These are phyloP conservation scores for Aegotheles bennettii DNA, from an alignment of 2,113 vertebrate genomes.

Conservation along the genomic window DNA sequence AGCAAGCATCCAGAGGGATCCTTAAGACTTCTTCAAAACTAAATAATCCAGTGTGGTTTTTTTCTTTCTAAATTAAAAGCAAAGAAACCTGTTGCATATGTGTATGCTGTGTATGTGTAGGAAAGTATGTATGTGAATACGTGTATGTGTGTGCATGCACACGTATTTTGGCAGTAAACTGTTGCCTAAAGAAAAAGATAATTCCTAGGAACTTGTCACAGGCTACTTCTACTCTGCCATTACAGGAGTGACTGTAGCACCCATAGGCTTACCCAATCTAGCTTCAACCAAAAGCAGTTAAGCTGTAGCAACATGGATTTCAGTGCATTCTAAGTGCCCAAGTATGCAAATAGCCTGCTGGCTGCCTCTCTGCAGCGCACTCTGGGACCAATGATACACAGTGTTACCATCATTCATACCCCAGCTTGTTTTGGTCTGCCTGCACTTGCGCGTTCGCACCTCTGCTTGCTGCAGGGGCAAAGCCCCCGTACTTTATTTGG, in stretches of 20 bases:
- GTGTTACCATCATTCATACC: background rate
- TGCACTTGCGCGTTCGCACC: background rate
- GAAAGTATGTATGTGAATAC: background rate
- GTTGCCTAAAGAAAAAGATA: background rate
- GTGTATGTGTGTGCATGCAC: accelerated
- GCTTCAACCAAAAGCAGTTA: background rate
- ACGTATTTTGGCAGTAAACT: background rate
- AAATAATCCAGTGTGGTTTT: background rate
- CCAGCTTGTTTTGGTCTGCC: background rate
- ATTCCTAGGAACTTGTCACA: background rate
- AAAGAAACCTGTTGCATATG: background rate
- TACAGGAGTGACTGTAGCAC: background rate
- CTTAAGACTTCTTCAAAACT: background rate
- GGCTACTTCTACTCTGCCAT: background rate
- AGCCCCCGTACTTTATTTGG: conserved; percentile 41
- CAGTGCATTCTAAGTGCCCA: background rate
- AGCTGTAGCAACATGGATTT: background rate
- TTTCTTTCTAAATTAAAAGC: background rate
- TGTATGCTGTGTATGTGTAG: accelerated
- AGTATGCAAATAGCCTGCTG: background rate
- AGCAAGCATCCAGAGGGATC: background rate
- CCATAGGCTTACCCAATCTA: background rate
- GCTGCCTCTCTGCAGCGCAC: background rate
- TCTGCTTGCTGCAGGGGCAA: background rate
- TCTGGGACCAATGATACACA: background rate